Conservation (phyloP, 2,888 invertebrate species). For the Acanthosepion esculentum region DNA sequence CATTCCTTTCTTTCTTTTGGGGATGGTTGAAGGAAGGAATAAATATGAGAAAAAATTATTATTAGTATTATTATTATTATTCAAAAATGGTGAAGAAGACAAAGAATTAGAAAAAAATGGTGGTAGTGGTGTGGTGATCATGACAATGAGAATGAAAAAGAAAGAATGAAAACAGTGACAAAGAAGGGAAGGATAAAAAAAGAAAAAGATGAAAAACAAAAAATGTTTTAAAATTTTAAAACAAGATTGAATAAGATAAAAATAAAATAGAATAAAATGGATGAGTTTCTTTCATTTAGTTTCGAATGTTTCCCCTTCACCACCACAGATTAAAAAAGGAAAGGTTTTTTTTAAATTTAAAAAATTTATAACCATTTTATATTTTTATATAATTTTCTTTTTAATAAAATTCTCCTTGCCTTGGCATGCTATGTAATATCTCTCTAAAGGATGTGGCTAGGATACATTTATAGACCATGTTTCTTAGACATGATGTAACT, state of each 20-base stretch:
- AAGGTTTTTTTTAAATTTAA: background rate
- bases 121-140: background rate
- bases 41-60: too few relatives aligned
- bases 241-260: background rate
- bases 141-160: background rate
- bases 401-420: background rate
- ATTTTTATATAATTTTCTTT: background rate
- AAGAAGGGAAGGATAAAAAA: background rate
- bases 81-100: background rate
- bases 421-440: conserved; percentile 7
- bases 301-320: background rate
- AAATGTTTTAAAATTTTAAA: background rate
- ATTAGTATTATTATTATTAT: too few relatives aligned
- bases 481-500: conserved; percentile 33
- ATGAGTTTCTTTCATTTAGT: background rate
- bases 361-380: background rate
- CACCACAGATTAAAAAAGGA: background rate
- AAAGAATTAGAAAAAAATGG: background rate
- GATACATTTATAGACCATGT: conserved; percentile 33
- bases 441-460: background rate
- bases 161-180: background rate
- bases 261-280: conserved; percentile 6
- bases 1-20: too few relatives aligned
- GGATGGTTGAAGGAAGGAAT: too few relatives aligned
- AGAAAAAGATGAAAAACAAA: background rate